Evolutionary conservation across 2,113 vertebrate species (phyloP), one percentile per base, ranked within the genome.

Genomic region (Empidonax traillii): DNA sequence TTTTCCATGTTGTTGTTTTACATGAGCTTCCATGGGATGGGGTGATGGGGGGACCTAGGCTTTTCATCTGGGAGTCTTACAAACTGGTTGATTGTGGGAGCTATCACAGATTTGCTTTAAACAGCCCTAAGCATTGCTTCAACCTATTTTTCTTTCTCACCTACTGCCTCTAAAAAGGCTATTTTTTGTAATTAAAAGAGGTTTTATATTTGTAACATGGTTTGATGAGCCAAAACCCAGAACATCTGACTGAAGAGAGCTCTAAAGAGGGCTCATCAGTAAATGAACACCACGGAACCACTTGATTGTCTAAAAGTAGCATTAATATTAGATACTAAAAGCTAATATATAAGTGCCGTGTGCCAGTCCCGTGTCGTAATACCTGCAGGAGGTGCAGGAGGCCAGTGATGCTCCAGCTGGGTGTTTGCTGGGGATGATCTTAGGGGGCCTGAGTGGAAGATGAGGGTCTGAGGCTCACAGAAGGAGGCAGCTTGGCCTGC

Each of bases 301-400:
- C 68, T 75, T 35, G 18, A 31, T 4, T 44, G 33, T 44, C 41
- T 85, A 44, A 76, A 95, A 86, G 43, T 30, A 74, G 12, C 12
- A 9, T 27, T 31, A 49, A 20, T 33, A 65, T 80, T 58, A 67
- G 46, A 46, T 23, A 24, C 27, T 8, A 55, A 90, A 90, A 87
- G 73, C 52, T 11, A 30, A 7, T 52, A 41, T 13, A 0, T 30
- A 39, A 65, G 30, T 31, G 21, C 14, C 1, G 1, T 3, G n/a
- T 55, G 59, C 65, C 73, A 71, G 30, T 10, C 3, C 59, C 37
- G 82, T 67, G 18, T 22, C n/a, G 46, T 8, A 69, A 28, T 27
- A 58, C 12, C 85, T 37, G 43, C 87, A 81, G 55, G 58, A 58
- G 33, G 10, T 30, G 19, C 41, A 63, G 74, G 24, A 73, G 67